Evolutionary conservation across 2,888 invertebrate genomes (phyloP).

Genomic region (Drosophila subquinaria): DNA sequence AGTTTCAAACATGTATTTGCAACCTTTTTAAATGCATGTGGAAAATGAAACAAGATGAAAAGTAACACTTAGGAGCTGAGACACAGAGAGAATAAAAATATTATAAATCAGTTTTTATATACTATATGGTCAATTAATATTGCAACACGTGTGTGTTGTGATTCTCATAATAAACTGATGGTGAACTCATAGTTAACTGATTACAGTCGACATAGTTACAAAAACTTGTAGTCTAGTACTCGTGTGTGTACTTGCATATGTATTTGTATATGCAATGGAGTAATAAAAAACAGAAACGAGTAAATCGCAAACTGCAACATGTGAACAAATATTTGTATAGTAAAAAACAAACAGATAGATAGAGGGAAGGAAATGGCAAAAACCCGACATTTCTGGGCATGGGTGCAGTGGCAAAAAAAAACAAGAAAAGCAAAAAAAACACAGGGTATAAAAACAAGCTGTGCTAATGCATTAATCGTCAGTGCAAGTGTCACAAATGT

Average conservation of each 20-base stretch:
- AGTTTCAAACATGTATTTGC: background rate
- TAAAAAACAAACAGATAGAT: slow-evolving; percentile 11
- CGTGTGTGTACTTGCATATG: background rate
- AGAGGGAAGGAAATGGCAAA: slow-evolving; percentile 28
- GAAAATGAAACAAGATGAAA: background rate
- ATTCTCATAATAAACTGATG: slow-evolving; percentile 23
- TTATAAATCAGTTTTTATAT: background rate
- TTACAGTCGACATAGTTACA: background rate
- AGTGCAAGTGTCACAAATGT: slow-evolving; percentile 58
- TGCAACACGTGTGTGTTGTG: slow-evolving; percentile 15
- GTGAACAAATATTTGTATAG: slow-evolving; percentile 45
- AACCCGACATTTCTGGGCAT: slow-evolving; percentile 22
- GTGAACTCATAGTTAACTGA: slow-evolving; percentile 30
- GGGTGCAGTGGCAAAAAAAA: slow-evolving; percentile 15
- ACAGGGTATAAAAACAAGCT: slow-evolving; percentile 17
- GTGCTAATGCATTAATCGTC: slow-evolving; percentile 39
- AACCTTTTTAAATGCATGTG: slow-evolving; percentile 1
- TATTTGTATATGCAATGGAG: background rate
- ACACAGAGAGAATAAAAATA: background rate
- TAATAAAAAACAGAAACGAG: slow-evolving; percentile 8
- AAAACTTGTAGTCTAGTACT: background rate
- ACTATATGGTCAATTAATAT: background rate
- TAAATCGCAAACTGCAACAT: slow-evolving; percentile 30
- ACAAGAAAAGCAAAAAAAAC: too few relatives aligned
- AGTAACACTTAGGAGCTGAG: background rate